Evolutionary conservation across 2,113 vertebrate genomes (phyloP).

Genomic region (Leuciscus idus): DNA sequence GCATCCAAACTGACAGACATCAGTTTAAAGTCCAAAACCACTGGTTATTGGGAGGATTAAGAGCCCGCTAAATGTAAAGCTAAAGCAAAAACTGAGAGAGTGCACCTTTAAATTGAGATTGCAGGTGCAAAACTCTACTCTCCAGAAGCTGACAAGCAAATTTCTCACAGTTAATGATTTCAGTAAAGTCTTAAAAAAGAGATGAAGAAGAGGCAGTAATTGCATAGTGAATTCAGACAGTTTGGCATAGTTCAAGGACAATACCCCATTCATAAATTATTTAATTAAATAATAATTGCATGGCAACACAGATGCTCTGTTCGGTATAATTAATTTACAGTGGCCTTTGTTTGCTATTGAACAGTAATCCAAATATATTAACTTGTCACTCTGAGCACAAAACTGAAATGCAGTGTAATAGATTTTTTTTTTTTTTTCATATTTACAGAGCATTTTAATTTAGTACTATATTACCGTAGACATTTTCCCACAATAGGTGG

Average conservation of each 20-base stretch:
- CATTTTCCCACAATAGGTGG: neutral
- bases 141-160: neutral
- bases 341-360: slow-evolving; percentile 28
- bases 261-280: slow-evolving; percentile 7
- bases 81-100: neutral
- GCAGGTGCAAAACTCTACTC: neutral
- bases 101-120: neutral
- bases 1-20: neutral
- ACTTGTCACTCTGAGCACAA: slow-evolving; percentile 2
- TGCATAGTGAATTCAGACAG: neutral
- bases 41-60: neutral
- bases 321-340: slow-evolving; percentile 24
- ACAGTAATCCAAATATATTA: slow-evolving; percentile 13
- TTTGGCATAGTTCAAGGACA: slow-evolving; percentile 30
- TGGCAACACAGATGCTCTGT: slow-evolving; percentile 18
- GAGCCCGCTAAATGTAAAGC: neutral
- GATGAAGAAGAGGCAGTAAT: slow-evolving; percentile 20
- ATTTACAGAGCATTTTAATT: neutral
- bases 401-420: slow-evolving; percentile 4
- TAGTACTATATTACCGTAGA: neutral
- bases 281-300: slow-evolving; percentile 20
- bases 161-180: slow-evolving; percentile 17
- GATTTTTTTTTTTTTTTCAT: neutral
- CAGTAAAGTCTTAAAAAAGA: slow-evolving; percentile 4
- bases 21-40: neutral